phyloP scores from a whole-genome alignment of 2,797 vertebrate genomes.

The Epinephelus malabaricus region DNA sequence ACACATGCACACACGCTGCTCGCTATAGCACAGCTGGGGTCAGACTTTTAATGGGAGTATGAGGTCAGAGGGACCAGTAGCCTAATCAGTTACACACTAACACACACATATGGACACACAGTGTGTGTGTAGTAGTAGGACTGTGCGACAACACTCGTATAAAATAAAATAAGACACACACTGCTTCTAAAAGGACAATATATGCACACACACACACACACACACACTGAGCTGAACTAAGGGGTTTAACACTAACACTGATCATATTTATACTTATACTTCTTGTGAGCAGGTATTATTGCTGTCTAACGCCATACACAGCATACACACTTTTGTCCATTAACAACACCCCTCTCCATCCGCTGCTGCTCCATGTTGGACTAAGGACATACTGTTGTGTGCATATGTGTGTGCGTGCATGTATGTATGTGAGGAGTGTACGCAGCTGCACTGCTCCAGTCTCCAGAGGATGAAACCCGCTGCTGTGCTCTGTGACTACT shows the following conservation, averaged over 20 bases:
- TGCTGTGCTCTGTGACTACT: slow-evolving; percentile 39
- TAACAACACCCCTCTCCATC: slow-evolving; percentile 1
- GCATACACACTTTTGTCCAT: background rate
- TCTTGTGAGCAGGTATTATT: slow-evolving; percentile 13
- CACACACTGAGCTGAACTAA: background rate
- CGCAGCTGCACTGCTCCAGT: slow-evolving; percentile 34
- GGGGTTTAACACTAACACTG: slow-evolving; percentile 1
- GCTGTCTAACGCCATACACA: slow-evolving; percentile 1
- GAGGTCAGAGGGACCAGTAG: slow-evolving; percentile 52
- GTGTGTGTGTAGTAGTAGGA: slow-evolving; percentile 7
- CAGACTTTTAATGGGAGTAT: slow-evolving; percentile 62
- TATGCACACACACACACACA: background rate
- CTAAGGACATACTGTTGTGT: background rate
- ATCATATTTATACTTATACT: slow-evolving; percentile 2
- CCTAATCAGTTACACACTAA: slow-evolving; percentile 56
- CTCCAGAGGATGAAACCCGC: slow-evolving; percentile 32
- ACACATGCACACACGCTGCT: slow-evolving; percentile 15
- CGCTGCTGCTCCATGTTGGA: background rate
- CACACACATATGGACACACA: slow-evolving; percentile 29
- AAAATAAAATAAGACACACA: slow-evolving; percentile 3
- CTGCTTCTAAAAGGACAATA: slow-evolving; percentile 11
- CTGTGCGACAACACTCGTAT: background rate
- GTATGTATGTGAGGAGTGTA: background rate
- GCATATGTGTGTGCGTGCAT: background rate
- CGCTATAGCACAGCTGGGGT: slow-evolving; percentile 52